These are phyloP conservation scores for Willisornis vidua DNA, from an alignment of 2,113 vertebrate genomes.

Conservation along the genomic window DNA sequence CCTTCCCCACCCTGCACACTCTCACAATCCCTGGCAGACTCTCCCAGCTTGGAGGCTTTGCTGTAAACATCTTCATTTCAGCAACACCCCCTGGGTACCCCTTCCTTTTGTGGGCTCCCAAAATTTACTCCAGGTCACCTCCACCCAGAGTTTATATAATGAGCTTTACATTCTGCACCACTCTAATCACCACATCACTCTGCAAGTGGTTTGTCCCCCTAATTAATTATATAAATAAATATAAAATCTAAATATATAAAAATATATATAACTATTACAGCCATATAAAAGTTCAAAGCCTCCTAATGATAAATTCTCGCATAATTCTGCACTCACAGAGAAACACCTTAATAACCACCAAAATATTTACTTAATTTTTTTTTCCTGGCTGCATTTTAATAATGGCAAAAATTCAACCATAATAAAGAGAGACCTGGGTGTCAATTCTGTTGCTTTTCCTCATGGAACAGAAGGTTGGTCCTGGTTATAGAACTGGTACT, in stretches of 20 bases:
- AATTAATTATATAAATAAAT: not conserved
- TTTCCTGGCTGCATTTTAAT: not conserved
- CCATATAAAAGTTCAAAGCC: not conserved
- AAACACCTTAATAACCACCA: not conserved
- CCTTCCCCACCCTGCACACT: not conserved
- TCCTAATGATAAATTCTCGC: not conserved
- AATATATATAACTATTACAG: not conserved
- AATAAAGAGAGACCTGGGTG: not conserved
- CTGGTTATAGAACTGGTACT: not conserved
- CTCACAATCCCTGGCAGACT: constrained; percentile 6
- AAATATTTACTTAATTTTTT: not conserved
- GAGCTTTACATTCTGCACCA: not conserved
- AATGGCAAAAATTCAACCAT: not conserved
- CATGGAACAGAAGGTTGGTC: not conserved
- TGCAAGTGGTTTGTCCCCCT: not conserved
- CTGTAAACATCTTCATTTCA: constrained; percentile 18
- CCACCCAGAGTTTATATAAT: not conserved
- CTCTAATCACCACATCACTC: not conserved
- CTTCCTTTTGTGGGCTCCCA: not conserved
- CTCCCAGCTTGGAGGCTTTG: not conserved
- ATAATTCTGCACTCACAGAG: not conserved
- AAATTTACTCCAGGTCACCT: not conserved
- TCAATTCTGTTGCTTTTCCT: not conserved
- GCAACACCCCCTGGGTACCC: not conserved
- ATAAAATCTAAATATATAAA: not conserved